Evolutionary conservation across 2,797 vertebrate species (phyloP).

Genomic region (Nyctibius grandis): DNA sequence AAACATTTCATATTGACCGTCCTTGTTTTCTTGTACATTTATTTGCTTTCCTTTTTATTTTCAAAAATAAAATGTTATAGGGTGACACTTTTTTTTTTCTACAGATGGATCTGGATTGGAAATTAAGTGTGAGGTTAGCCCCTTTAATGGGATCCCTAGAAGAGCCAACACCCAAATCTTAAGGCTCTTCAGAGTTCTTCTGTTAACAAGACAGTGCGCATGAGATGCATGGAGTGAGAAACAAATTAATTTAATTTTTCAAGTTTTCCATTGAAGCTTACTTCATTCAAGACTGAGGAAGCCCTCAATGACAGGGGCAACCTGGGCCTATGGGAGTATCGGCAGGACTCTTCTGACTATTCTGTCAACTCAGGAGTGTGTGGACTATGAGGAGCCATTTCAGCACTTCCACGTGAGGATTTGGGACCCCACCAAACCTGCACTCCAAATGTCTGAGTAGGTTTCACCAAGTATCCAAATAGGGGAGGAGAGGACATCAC

Average conservation of each 20-base stretch:
- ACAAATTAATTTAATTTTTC: neutral
- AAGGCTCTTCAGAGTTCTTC: neutral
- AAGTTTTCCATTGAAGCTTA: neutral
- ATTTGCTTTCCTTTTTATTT: neutral
- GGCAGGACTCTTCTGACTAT: neutral
- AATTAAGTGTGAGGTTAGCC: neutral
- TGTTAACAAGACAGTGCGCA: neutral
- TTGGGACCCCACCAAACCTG: neutral
- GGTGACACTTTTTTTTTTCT: neutral
- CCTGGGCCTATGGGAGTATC: neutral
- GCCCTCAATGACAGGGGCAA: neutral
- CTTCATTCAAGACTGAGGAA: neutral
- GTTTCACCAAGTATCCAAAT: neutral
- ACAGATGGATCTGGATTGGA: neutral
- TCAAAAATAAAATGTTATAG: neutral
- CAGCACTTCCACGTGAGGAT: rapidly evolving
- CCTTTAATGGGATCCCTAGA: neutral
- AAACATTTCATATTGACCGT: neutral
- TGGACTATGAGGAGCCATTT: neutral
- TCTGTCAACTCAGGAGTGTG: rapidly evolving
- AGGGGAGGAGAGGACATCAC: neutral
- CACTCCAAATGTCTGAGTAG: rapidly evolving
- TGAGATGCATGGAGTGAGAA: neutral
- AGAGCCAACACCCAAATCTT: neutral
- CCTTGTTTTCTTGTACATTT: neutral